Evolutionary conservation across 2,113 vertebrate species (phyloP).

Genomic region (Psittacula cyanocephala): DNA sequence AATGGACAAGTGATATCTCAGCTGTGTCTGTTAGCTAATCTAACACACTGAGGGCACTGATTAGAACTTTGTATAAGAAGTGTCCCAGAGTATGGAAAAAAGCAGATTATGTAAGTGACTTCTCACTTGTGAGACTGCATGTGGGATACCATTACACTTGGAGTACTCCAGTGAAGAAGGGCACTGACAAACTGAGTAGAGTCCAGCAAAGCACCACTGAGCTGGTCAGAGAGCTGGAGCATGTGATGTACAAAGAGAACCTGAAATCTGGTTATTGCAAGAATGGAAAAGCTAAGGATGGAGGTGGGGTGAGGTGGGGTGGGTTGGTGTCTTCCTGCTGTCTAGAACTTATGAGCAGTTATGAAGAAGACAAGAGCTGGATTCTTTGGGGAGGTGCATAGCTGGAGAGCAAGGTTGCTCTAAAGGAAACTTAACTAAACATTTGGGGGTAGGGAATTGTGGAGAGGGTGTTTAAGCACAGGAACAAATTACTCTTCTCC

Average conservation of each 20-base stretch:
- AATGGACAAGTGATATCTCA: not conserved
- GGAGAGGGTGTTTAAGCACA: not conserved
- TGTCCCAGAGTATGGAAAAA: not conserved
- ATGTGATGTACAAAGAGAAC: not conserved
- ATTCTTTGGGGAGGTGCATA: not conserved
- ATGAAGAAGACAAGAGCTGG: not conserved
- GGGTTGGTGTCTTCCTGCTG: not conserved
- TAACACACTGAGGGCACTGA: not conserved
- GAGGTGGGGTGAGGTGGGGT: no score
- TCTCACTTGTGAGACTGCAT: not conserved
- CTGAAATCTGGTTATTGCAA: not conserved
- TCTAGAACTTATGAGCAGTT: not conserved
- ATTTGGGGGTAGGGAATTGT: rapidly evolving
- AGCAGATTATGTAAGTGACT: not conserved
- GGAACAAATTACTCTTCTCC: not conserved
- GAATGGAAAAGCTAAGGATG: not conserved
- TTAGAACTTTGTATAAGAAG: not conserved
- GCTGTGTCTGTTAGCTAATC: not conserved
- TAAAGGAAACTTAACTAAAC: not conserved
- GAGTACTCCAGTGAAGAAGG: not conserved
- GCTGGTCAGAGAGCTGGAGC: not conserved
- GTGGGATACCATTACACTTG: not conserved
- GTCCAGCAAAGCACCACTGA: not conserved
- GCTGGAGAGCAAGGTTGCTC: not conserved
- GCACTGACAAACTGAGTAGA: not conserved